Base-by-base conservation (phyloP, 2,888 invertebrate genomes). In the Drosophila demipolita region DNA sequence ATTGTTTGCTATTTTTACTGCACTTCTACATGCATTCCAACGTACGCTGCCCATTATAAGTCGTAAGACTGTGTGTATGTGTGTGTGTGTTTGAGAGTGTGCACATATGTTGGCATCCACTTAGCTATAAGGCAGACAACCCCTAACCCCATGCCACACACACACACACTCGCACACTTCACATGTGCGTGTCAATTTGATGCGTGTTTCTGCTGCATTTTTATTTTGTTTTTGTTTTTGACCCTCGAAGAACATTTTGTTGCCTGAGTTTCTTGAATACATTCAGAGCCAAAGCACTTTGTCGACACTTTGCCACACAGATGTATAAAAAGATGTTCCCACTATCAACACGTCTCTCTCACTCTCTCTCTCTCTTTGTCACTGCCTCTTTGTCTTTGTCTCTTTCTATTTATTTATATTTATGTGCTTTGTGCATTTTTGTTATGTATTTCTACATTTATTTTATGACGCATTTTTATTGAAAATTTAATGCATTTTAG, bases 1-100 rank as follows among this genome's bases (percentile, higher is more conserved):
- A 88, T 88, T 88, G 87, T 84, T 78, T 80, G 86, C 83, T 80
- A 80, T 80, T 84, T 85, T 84, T 82, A 84, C 81, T 83, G 87
- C 87, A 76, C 63, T 80, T 80, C 84, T 69, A 84, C 80, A 84
- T 89, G 89, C 89, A 89, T 85, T 89, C 79, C 82, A 61, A 67
- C 67, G 61, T 15, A 11, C 49, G 58, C 58, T 59, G 11, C 33
- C n/a, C 36, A 52, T 60, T 62, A 65, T 75, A 76, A 76, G 76
- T 54, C 66, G 64, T 48, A 45, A 60, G 35, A 26, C 1, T 23
- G 38, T 26, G 38, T 50, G 38, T 29, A n/a, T 3, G 15, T 26
- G 7, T 35, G 33, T 55, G 26, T 35, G 26, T 45, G 23, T 58
- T 12, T 33, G 12, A 17, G 20, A 50, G n/a, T 36, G 33, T 29